phyloP scores from a whole-genome alignment of 2,888 invertebrate species.

The Euplagia quadripunctaria region DNA sequence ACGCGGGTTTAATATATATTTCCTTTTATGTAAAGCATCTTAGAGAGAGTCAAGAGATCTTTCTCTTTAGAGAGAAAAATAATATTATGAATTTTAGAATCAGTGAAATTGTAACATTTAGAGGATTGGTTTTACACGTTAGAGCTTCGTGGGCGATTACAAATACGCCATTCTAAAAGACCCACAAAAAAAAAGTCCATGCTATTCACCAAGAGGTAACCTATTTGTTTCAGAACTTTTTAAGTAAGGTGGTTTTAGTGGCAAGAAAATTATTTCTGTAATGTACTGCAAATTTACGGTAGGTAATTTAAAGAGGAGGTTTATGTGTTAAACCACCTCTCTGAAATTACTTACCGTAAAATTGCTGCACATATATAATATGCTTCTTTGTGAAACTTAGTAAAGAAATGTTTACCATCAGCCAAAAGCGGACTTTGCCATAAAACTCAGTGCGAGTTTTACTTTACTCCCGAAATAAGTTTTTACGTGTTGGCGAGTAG shows the following conservation, averaged over 20 bases:
- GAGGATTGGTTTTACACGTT: too few species aligned
- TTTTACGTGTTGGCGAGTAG: conserved; percentile 53
- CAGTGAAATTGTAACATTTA: too few species aligned
- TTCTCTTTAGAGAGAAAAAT: too few species aligned
- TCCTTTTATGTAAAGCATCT: too few species aligned
- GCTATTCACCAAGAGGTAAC: neutral
- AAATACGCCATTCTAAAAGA: too few species aligned
- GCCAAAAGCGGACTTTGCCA: conserved; percentile 35
- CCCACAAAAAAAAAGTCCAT: too few species aligned
- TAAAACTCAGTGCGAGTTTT: conserved; percentile 52
- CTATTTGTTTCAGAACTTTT: neutral
- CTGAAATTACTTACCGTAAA: conserved; percentile 4
- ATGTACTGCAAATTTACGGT: conserved; percentile 16
- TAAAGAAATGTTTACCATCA: conserved; percentile 34
- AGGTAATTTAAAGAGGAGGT: conserved; percentile 20
- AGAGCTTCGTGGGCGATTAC: too few species aligned
- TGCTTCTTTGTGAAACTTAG: conserved; percentile 33
- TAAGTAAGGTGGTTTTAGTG: conserved; percentile 7
- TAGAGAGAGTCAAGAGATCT: too few species aligned
- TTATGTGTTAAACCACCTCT: neutral
- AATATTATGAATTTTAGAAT: too few species aligned
- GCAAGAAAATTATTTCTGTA: conserved; percentile 14
- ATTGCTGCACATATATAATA: neutral
- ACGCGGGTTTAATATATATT: too few species aligned
- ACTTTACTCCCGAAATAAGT: conserved; percentile 52